Percentiles rank a stretch among this genome's conserved stretches.
phyloP scores from a whole-genome alignment of 2,113 vertebrate genomes.

The Arothron firmamentum region DNA sequence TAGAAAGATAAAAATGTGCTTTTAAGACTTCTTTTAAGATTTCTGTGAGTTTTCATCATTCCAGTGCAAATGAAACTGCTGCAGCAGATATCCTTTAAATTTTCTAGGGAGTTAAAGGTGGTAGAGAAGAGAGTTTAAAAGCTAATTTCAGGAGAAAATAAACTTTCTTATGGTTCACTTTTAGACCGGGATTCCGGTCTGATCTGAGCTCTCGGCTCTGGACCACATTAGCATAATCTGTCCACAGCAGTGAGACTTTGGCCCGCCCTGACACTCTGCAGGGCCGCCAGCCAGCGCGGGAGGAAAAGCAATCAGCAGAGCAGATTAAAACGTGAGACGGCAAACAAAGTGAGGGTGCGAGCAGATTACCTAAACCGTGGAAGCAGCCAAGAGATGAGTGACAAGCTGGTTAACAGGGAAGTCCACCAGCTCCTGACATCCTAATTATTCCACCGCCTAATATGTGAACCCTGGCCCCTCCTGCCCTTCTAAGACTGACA shows the following conservation, averaged over 20 bases:
- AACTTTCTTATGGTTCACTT: conserved; percentile 23
- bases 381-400: conserved; percentile 29
- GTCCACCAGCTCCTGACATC: conserved; percentile 34
- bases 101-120: not conserved
- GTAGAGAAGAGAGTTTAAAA: not conserved
- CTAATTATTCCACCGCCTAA: conserved; percentile 2
- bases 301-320: conserved; percentile 54
- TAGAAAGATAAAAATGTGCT: no score
- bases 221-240: conserved; percentile 59
- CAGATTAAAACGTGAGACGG: conserved; percentile 55
- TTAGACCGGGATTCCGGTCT: conserved; percentile 13
- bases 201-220: conserved; percentile 15
- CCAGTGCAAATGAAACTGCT: no score
- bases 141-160: conserved; percentile 5
- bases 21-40: no score
- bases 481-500: no score
- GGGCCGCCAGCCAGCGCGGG: conserved; percentile 44
- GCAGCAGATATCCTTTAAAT: no score
- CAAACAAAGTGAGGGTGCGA: conserved; percentile 54
- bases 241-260: conserved; percentile 58
- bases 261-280: conserved; percentile 47
- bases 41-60: no score
- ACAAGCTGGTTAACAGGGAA: conserved; percentile 49
- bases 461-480: not conserved
- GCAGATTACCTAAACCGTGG: conserved; percentile 22